A percentile compares a stretch with the other conserved stretches of the same genome.
phyloP scores from a whole-genome alignment of 2,888 invertebrate genomes.

The Eupeodes latifasciatus region DNA sequence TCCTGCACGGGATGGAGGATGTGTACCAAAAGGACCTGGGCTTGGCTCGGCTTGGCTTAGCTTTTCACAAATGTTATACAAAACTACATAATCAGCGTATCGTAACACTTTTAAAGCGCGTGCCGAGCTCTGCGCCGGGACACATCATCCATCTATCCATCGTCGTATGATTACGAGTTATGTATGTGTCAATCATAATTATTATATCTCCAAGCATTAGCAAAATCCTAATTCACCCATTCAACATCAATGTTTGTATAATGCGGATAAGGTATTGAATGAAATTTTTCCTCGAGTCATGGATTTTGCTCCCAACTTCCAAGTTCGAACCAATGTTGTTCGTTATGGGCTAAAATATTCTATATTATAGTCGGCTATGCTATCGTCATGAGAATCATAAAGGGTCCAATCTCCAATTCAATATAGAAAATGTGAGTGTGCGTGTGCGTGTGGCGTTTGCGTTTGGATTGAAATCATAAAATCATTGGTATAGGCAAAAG shows the following conservation, averaged over 20 bases:
- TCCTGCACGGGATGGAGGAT: too few relatives aligned
- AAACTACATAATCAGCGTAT: slow-evolving; percentile 1
- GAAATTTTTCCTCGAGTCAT: background rate
- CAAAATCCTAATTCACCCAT: background rate
- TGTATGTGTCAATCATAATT: slow-evolving; percentile 13
- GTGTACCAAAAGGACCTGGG: background rate
- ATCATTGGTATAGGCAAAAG: background rate
- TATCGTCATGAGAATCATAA: slow-evolving; percentile 5
- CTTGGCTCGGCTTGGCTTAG: too few relatives aligned
- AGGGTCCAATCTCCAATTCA: background rate
- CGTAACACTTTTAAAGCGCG: background rate
- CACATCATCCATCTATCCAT: background rate
- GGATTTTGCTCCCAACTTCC: background rate
- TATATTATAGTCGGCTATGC: background rate
- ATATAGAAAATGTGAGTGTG: background rate
- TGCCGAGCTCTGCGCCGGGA: too few relatives aligned
- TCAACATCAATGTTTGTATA: background rate
- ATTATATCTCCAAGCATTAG: slow-evolving; percentile 2
- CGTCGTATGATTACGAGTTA: background rate
- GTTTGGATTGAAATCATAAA: background rate
- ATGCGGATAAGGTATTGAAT: background rate
- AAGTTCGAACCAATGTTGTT: background rate
- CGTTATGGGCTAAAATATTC: background rate
- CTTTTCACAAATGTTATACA: background rate
- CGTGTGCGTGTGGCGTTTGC: background rate